Evolutionary conservation across 2,797 vertebrate species (phyloP), one percentile per base, ranked within the genome.

Genomic region (Hylomyscus alleni): DNA sequence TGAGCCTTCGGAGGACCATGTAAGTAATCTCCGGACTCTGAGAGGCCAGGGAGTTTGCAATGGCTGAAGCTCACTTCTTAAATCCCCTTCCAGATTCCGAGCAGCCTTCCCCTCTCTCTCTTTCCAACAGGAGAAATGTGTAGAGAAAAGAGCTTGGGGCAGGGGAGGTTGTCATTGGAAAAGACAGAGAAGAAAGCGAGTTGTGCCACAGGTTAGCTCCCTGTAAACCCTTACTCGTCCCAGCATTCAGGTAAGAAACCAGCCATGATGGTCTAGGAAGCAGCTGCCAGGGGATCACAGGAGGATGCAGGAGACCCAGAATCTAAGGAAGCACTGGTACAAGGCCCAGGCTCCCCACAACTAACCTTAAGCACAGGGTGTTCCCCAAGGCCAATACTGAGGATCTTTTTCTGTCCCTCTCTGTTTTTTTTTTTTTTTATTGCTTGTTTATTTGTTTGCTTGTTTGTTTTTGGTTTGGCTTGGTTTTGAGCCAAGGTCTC

Each of bases 21-120:
- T 47, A 22, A 0, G 13, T 4, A 5, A 72, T 78, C 10, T 3
- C 65, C 17, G 1, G 17, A 2, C 47, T 1, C 5, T 31, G 2
- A 65, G 1, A 4, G 1, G 12, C 60, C 29, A 26, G 17, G 40
- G 15, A 47, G 47, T 65, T 82, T 78, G 47, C 17, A 6, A 15
- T 15, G 12, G 24, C 72, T 20, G 26, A 15, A 47, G 9, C 22
- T 56, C 31, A 4, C n/a, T 65, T 65, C 89, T 44, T 54, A 62
- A 60, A 24, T 7, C 40, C 12, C 58, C 22, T 44, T 82, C 65
- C 80, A 37, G 40, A 56, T 82, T 86, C n/a, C 83, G 26, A 31
- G 47, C 14, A 67, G 40, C 12, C 60, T 58, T 73, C n/a, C 22
- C 37, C 14, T 78, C 67, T 73, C 34, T 31, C 58, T 67, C 34